phyloP scores from a whole-genome alignment of 2,797 vertebrate species.

The Hemibagrus guttatus region DNA sequence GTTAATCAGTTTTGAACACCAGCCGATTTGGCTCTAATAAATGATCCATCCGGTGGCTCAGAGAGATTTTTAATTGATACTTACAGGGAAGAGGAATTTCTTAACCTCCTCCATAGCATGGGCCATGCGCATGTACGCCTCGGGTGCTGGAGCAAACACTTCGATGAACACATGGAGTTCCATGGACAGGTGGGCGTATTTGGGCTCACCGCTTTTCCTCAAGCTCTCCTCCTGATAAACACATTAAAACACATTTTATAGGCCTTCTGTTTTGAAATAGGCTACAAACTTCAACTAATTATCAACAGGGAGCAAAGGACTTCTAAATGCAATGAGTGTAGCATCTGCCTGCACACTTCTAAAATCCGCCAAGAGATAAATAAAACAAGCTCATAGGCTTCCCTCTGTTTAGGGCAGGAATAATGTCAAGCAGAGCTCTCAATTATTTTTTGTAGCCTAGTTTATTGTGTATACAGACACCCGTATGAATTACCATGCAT shows the following conservation, averaged over 20 bases:
- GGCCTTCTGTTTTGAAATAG: not conserved
- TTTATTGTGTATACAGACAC: slow-evolving; percentile 22
- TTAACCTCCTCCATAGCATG: slow-evolving; percentile 98
- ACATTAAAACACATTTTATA: slow-evolving; percentile 22
- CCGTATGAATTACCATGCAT: slow-evolving; percentile 6
- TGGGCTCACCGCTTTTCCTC: slow-evolving; percentile 91
- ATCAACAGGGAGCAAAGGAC: slow-evolving; percentile 10
- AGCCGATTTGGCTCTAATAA: slow-evolving; percentile 34
- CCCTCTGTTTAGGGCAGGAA: not conserved
- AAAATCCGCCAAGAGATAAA: not conserved
- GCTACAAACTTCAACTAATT: slow-evolving; percentile 10
- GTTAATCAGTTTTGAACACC: slow-evolving; percentile 47
- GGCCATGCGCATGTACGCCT: slow-evolving; percentile 95
- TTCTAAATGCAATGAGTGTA: slow-evolving; percentile 4
- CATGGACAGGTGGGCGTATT: slow-evolving; percentile 94
- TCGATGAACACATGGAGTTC: slow-evolving; percentile 97
- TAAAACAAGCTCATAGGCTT: slow-evolving; percentile 13
- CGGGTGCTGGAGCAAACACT: slow-evolving; percentile 93
- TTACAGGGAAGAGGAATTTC: slow-evolving; percentile 95
- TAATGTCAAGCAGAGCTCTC: not conserved
- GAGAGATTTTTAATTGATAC: slow-evolving; percentile 53
- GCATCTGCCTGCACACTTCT: slow-evolving; percentile 21
- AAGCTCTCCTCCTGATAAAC: slow-evolving; percentile 87
- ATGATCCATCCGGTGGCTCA: not conserved
- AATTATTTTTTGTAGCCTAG: not conserved